Evolutionary conservation across 1,140 invertebrate genomes (phyloP), one percentile per base, ranked within the genome.

Genomic region (Drosophila albomicans): DNA sequence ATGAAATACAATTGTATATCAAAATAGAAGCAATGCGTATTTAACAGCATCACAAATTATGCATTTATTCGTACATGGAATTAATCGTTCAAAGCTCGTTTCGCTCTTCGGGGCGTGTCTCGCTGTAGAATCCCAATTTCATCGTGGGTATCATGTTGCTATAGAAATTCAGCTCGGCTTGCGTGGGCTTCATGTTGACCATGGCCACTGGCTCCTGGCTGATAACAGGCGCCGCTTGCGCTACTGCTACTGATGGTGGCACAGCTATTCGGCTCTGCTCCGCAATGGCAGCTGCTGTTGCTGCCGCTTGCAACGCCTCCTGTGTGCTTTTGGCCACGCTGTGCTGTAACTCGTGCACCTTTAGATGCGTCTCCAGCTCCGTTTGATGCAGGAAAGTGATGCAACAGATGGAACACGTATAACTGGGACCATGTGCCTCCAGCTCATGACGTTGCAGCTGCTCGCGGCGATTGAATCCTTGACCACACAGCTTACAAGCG

Each of bases 401-500:
- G 75, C 94, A 92, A 82, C 94, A 94, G 66, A 94, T 93, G 48
- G 93, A 92, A 75, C 94, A 95, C 45, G 93, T 93, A 86, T 93
- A 94, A 69, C 93, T 94, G 61, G 94, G 94, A 0, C 77, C 81
- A 57, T 89, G 89, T 74, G 95, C 94, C 73, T 94, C 95, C 62
- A 94, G 81, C 82, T 94, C 94, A 91, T 96, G 95, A 15, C 95
- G 93, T 15, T 95, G 94, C 65, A 96, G 86, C 87, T 95, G 95
- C 77, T 96, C 95, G 73, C 95, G 95, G 13, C 94, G 93, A 28
- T 94, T 95, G 78, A 96, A 96, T 63, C 94, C 94, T 77, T 95
- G 95, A 62, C 94, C 93, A 91, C 95, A 96, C 57, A 94, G 93
- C 56, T 91, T 93, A 82, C 95, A 96, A 35, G 94, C 93, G 74